Evolutionary conservation across 2,113 vertebrate genomes (phyloP), one percentile per base, ranked within the genome.

Genomic region (Nansenia antarctica): DNA sequence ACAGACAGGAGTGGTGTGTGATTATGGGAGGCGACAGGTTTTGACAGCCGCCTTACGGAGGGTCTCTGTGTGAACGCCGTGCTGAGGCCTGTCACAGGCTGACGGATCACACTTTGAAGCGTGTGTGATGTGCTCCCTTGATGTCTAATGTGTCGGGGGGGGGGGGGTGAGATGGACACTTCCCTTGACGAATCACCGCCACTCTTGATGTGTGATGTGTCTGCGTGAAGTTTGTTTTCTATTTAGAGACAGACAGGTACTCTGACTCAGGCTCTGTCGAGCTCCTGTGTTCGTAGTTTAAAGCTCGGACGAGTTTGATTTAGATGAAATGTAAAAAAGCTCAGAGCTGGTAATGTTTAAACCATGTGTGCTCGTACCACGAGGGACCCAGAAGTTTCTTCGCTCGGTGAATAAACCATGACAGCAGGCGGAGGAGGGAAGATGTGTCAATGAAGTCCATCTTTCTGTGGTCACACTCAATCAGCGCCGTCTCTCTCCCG

Each of bases 111-210:
- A n/a, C n/a, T 22, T 15, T 49, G n/a, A 49, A 1, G n/a, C 3
- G 1, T 58, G 11, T 9, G 14, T n/a, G 54, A 26, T 15, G 27
- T 11, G 54, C 5, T 29, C 62, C 45, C 60, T 39, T 5, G 35
- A n/a, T 35, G 27, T 73, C 59, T 67, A 57, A 67, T 69, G 66
- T 77, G 70, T 64, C 70, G 73, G 62, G 60, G 53, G 63, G 62
- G 60, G 53, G 63, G 49, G 22, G 27, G 27, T 57, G 26, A 57
- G 54, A 57, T 57, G 15, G 11, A 54, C 52, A 54, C 52, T 9
- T 3, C 22, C 24, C 24, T 20, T 27, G 52, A 24, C 52, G 22
- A 53, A 22, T 27, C 53, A 3, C 2, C 27, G 9, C 1, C 24
- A 12, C 1, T n/a, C n/a, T n/a, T 15, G 26, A 30, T n/a, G 27